Conservation (phyloP, 2,888 invertebrate genomes). For the Tachystola acroxantha region DNA sequence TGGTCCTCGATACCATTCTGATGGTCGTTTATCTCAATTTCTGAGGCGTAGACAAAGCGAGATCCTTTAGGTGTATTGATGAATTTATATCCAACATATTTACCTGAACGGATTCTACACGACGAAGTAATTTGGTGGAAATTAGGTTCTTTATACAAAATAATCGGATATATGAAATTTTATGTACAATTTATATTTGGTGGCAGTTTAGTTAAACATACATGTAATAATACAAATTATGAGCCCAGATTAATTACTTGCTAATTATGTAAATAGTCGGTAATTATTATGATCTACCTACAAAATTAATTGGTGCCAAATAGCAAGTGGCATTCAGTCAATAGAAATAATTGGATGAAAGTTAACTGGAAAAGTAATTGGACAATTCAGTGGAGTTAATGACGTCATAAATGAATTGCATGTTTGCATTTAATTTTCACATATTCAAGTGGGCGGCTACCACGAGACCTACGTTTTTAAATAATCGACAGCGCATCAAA, state of each 20-base stretch:
- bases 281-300: no score
- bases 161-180: no score
- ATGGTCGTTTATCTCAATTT: conserved; percentile 64
- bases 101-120: no score
- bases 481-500: no score
- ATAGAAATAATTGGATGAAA: not conserved
- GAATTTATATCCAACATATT: conserved; percentile 28
- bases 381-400: not conserved
- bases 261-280: no score
- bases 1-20: conserved; percentile 57
- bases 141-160: not conserved
- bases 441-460: conserved; percentile 31
- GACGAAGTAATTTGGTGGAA: no score
- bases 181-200: no score
- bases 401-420: not conserved
- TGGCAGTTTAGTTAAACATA: no score
- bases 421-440: conserved; percentile 9
- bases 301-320: not conserved
- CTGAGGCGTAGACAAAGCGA: conserved; percentile 38
- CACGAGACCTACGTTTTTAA: no score
- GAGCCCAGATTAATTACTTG: no score
- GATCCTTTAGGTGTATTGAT: conserved; percentile 33
- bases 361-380: not conserved
- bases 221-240: no score
- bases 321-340: not conserved